Evolutionary conservation across 2,113 vertebrate species (phyloP).

Genomic region (Trachemys scripta): DNA sequence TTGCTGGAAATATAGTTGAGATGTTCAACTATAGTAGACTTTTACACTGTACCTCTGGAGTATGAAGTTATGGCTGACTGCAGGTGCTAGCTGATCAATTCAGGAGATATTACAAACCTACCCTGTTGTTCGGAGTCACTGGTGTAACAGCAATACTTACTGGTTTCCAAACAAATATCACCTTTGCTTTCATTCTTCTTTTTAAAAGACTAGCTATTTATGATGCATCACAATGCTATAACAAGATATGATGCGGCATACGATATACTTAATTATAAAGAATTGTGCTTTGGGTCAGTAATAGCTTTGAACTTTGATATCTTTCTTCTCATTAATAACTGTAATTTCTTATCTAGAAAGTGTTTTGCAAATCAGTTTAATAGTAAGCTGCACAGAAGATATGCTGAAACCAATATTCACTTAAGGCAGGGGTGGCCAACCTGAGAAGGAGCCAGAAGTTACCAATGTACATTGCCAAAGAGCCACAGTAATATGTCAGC

Average conservation of each 20-base stretch:
- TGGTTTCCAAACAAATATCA: not conserved
- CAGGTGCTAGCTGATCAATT: constrained; percentile 61
- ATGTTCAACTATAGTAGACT: constrained; percentile 28
- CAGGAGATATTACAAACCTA: not conserved
- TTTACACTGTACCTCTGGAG: constrained; percentile 38
- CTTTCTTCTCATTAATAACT: constrained; percentile 11
- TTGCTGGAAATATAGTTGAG: not conserved
- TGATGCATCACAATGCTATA: not conserved
- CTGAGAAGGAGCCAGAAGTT: too few species aligned
- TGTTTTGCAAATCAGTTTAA: not conserved
- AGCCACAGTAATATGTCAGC: too few species aligned
- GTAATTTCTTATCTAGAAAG: not conserved
- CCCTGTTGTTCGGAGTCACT: not conserved
- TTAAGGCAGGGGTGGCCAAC: not conserved
- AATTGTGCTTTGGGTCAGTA: not conserved
- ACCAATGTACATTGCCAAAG: too few species aligned
- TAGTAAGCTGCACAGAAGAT: not conserved
- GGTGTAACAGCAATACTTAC: not conserved
- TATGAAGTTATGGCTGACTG: constrained; percentile 24
- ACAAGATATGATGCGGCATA: not conserved
- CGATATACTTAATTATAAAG: not conserved
- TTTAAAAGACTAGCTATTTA: not conserved
- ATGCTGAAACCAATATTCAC: not conserved
- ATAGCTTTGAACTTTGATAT: not conserved
- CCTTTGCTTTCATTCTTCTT: not conserved